Conservation (phyloP, 2,113 vertebrate species). For the Bombycilla garrulus region DNA sequence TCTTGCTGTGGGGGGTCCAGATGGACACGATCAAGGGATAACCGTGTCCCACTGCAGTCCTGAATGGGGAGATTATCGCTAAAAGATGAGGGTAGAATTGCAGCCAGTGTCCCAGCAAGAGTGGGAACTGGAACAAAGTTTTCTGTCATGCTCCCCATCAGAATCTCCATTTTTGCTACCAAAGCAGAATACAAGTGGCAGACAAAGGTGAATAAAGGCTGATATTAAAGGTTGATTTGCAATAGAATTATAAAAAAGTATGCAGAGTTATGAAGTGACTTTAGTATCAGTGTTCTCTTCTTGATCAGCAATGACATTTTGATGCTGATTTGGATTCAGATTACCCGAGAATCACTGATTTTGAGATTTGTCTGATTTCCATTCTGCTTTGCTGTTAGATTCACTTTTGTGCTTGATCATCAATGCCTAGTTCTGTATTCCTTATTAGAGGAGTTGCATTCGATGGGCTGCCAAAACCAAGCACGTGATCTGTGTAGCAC, state of each 20-base stretch:
- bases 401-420: background rate
- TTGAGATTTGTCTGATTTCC: background rate
- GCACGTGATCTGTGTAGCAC: background rate
- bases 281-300: background rate
- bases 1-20: background rate
- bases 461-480: background rate
- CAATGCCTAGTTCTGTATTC: background rate
- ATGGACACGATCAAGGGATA: background rate
- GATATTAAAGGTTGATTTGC: background rate
- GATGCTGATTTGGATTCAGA: background rate
- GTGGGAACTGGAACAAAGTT: background rate
- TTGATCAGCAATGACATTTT: background rate
- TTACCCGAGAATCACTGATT: background rate
- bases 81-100: background rate
- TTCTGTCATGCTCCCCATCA: background rate
- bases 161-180: background rate
- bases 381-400: background rate
- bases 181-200: background rate
- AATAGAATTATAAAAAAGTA: background rate
- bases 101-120: background rate
- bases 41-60: background rate
- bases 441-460: background rate
- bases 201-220: background rate
- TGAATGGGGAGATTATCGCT: background rate
- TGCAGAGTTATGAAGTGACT: background rate